Evolutionary conservation across 2,888 invertebrate genomes (phyloP).

Genomic region (Gasteruption jaculator): DNA sequence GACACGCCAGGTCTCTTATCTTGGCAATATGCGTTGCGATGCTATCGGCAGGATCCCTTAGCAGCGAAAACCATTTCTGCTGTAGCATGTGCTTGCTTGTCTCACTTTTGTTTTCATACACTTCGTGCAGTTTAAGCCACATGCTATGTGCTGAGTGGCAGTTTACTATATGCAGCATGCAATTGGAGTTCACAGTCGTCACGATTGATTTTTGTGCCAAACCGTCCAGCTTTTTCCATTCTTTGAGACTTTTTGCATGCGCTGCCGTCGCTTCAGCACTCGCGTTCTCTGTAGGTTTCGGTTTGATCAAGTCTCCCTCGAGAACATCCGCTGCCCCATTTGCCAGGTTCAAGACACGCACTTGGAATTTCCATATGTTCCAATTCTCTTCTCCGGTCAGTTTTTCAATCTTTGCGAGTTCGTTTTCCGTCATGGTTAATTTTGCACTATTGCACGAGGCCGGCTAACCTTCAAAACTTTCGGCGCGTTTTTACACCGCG

Average conservation of each 20-base stretch:
- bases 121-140: constrained; percentile 15
- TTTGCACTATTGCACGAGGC: constrained; percentile 19
- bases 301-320: constrained; percentile 1
- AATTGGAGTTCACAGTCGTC: constrained; percentile 10
- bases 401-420: constrained; percentile 12
- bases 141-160: constrained; percentile 11
- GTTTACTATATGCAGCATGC: constrained; percentile 15
- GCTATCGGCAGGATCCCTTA: constrained; percentile 4
- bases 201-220: constrained; percentile 14
- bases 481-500: no score
- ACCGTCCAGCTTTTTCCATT: constrained; percentile 12
- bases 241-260: constrained; percentile 2
- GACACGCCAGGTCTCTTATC: constrained; percentile 6
- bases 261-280: constrained; percentile 7
- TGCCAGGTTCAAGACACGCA: constrained; percentile 13
- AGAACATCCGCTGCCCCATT: constrained; percentile 10
- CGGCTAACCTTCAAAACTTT: constrained; percentile 13
- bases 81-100: constrained; percentile 15
- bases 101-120: constrained; percentile 19
- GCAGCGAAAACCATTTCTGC: constrained; percentile 10
- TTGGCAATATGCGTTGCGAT: constrained; percentile 11
- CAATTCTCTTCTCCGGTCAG: constrained; percentile 17
- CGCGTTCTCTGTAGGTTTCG: not conserved
- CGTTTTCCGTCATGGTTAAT: constrained; percentile 13
- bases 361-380: constrained; percentile 18